Evolutionary conservation across 2,888 invertebrate species (phyloP), one percentile per base, ranked within the genome.

Genomic region (Mythimna pallens): DNA sequence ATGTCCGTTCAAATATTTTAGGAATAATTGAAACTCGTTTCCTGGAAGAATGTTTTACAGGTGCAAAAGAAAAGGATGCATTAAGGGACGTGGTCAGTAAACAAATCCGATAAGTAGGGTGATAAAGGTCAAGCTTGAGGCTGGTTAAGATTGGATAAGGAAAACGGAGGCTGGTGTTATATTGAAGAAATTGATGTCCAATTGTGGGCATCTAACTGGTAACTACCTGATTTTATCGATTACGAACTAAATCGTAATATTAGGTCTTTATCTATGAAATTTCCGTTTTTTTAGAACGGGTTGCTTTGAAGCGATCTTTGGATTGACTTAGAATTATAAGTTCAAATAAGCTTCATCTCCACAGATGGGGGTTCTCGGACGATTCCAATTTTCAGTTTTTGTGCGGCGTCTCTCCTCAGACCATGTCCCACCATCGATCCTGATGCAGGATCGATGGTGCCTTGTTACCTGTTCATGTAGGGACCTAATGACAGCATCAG

Each of bases 1-100:
- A 72, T 70, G 25, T 70, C 30, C 20, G 25, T 40, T 62, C 10
- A 61, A 74, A 80, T 81, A 81, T 76, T 79, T 70, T 55, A 20
- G 10, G 63, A 22, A 57, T 70, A 57, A 64, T 68, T 70, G 52
- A 59, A 75, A 71, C 67, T 70, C 64, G 70, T 36, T 67, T 78
- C 59, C 58, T 58, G 25, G 58, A 62, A 61, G 61, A 36, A 36
- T 17, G 17, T 50, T 67, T 54, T 25, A 74, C 43, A 62, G 52
- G 47, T 36, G 36, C 14, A 9, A 50, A 47, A 50, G 50, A 57
- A 63, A 72, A 61, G 8, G 22, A 70, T 57, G 36, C 50, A 62
- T 69, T 50, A 55, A 30, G 47, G 2, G 50, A 64, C 57, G 63
- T 73, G 73, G 78, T n/a, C 25, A 55, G 50, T 57, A 34, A 70